These are phyloP conservation scores for Drosophila vallismaia DNA, from an alignment of 2,888 invertebrate genomes.

Conservation along the genomic window DNA sequence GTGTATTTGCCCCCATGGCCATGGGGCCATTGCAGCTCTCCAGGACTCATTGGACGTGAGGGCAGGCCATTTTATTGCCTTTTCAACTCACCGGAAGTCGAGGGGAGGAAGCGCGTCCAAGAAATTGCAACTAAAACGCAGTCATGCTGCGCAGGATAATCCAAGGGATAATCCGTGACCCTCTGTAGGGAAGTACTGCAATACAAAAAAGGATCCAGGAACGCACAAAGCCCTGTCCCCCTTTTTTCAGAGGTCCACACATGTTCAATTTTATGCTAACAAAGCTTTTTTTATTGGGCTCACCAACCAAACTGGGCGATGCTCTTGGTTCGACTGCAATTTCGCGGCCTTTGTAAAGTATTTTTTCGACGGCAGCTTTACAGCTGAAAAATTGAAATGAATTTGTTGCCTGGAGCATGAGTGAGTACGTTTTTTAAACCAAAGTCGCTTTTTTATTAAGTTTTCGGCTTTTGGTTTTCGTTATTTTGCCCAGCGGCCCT, in stretches of 20 bases:
- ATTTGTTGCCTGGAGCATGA: slow-evolving; percentile 59
- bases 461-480: slow-evolving; percentile 8
- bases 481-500: slow-evolving; percentile 14
- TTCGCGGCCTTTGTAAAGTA: slow-evolving; percentile 65
- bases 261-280: slow-evolving; percentile 73
- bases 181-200: slow-evolving; percentile 9
- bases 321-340: slow-evolving; percentile 47
- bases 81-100: slow-evolving; percentile 29
- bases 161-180: slow-evolving; percentile 64
- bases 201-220: slow-evolving; percentile 43
- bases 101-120: slow-evolving; percentile 26
- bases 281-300: slow-evolving; percentile 58
- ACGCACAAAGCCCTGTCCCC: slow-evolving; percentile 14
- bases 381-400: slow-evolving; percentile 63
- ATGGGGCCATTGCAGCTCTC: slow-evolving; percentile 11
- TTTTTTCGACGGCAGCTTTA: slow-evolving; percentile 23
- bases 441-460: slow-evolving; percentile 36
- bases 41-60: slow-evolving; percentile 27
- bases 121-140: slow-evolving; percentile 72
- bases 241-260: slow-evolving; percentile 40
- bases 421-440: slow-evolving; percentile 46
- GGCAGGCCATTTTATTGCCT: slow-evolving; percentile 39
- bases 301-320: not conserved
- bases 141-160: slow-evolving; percentile 74
- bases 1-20: slow-evolving; percentile 2